Evolutionary conservation across 64 coral and sea anemone genomes (phyloP), one percentile per base, ranked within the genome.

Genomic region (Platygyra sinensis): DNA sequence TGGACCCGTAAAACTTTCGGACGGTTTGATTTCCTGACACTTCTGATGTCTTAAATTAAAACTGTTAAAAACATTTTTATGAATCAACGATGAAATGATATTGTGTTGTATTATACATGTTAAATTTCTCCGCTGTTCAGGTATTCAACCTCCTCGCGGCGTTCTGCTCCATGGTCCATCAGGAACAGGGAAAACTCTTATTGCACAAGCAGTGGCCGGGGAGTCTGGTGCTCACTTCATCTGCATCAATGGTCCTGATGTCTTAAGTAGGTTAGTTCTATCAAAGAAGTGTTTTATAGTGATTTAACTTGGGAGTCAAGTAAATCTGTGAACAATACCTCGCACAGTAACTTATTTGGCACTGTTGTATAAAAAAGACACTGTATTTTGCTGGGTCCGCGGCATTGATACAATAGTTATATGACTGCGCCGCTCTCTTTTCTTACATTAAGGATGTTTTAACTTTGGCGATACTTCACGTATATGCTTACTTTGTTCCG

Each of bases 181-280:
- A 50, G 97, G 97, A 29, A 99, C 97, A 30, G 97, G 97, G 3
- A 99, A 99, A 85, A 95, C 97, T 0, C 84, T 99, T 54, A 93
- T 95, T 69, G 97, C 94, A 79, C 88, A 89, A 30, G 94, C 97
- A 7, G 97, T 99, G 27, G 91, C 91, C 8, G 90, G 87, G 14
- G 97, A 99, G 78, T 90, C 88, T 25, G 83, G 85, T 83, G 97
- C 72, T 5, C 73, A 98, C 86, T 99, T 90, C 74, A 89, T 99
- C 29, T 93, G 94, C 55, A 88, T 99, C 22, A 99, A 96, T 73
- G 97, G 97, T 6, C 97, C 97, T 12, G 97, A 99, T 36, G 88
- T 99, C 31, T 52, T 99, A 11, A 99, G 96, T 79, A 95, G 96
- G 97, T 99, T 29, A 63, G 86, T 86, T 5, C 6, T 30, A 30